Percentiles rank a stretch among this genome's conserved stretches.
These are phyloP conservation scores for Aptenodytes forsteri DNA, from an alignment of 2,113 vertebrate genomes.

Conservation along the genomic window DNA sequence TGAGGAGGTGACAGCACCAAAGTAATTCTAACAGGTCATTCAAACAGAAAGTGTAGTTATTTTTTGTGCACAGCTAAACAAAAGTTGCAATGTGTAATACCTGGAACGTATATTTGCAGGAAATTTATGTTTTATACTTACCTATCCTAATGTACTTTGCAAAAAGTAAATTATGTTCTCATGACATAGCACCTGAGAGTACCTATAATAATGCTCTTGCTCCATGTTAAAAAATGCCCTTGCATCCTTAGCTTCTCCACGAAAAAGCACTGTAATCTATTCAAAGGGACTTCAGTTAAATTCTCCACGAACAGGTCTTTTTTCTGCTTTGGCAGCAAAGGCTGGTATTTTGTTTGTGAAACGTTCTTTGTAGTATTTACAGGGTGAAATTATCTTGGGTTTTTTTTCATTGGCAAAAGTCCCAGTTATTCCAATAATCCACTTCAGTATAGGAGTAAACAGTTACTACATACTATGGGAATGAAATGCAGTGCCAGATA, in stretches of 20 bases:
- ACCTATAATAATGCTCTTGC: background rate
- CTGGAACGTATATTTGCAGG: background rate
- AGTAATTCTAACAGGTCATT: background rate
- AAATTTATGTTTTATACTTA: background rate
- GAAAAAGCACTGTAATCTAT: background rate
- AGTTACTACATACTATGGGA: background rate
- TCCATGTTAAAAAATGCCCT: background rate
- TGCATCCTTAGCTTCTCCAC: background rate
- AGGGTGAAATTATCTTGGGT: background rate
- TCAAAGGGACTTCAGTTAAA: background rate
- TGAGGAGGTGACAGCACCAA: background rate
- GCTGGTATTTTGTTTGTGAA: background rate
- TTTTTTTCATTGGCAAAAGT: background rate
- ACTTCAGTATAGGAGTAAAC: background rate
- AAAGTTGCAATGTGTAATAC: background rate
- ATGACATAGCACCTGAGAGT: background rate
- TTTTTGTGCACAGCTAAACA: background rate
- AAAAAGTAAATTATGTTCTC: background rate
- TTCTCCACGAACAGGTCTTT: background rate
- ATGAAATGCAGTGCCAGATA: background rate
- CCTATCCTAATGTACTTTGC: background rate
- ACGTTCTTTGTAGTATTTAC: background rate
- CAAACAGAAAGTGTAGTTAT: background rate
- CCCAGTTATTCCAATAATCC: slow-evolving; percentile 21
- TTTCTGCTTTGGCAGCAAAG: background rate